These are phyloP conservation scores for Linurgus olivaceus DNA, from an alignment of 2,797 vertebrate genomes.

Conservation along the genomic window DNA sequence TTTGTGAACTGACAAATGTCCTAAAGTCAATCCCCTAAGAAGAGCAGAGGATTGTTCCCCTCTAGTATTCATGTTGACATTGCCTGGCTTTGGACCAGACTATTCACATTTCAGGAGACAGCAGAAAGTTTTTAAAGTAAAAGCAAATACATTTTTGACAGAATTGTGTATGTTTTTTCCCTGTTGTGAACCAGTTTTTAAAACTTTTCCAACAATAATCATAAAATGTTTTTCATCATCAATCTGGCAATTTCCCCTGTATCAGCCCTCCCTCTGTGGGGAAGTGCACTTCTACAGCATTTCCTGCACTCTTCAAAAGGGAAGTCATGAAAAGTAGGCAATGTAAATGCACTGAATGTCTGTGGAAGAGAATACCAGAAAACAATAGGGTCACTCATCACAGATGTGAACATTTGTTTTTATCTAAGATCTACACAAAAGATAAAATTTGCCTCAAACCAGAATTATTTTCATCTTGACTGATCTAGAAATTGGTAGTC, in stretches of 20 bases:
- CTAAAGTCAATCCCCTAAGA: background rate
- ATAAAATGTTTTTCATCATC: background rate
- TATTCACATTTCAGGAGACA: background rate
- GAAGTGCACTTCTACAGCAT: background rate
- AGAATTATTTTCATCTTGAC: background rate
- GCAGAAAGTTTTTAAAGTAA: background rate
- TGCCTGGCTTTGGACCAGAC: background rate
- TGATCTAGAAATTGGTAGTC: background rate
- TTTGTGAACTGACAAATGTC: background rate
- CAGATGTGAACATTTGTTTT: background rate
- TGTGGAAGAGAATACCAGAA: background rate
- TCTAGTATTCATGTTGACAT: background rate
- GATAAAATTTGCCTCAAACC: background rate
- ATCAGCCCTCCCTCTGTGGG: background rate
- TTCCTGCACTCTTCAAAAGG: background rate
- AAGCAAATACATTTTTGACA: background rate
- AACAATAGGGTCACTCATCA: background rate
- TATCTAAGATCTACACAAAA: background rate
- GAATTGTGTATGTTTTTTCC: background rate
- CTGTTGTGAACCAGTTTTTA: background rate
- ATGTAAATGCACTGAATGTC: background rate
- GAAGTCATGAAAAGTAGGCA: background rate
- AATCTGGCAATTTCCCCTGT: background rate
- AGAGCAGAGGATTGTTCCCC: background rate
- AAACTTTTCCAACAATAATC: constrained; percentile 22